Evolutionary conservation across 2,888 invertebrate genomes (phyloP), one percentile per base, ranked within the genome.

Genomic region (Phorcus lineatus): DNA sequence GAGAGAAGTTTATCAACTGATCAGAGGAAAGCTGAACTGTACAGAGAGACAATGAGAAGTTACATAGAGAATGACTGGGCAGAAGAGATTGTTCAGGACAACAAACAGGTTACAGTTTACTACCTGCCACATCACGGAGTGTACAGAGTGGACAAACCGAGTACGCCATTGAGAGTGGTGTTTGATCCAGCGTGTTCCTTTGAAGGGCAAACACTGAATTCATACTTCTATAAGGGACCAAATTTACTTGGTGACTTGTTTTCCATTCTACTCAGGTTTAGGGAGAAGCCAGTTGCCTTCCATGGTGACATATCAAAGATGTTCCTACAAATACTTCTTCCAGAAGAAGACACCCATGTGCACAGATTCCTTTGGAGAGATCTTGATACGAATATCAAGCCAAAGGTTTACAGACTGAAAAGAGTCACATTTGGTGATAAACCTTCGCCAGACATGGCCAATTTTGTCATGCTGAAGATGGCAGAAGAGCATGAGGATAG

Each of bases 111-210:
- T 17, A 78, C 78, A 78, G 53, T 74, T 0, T 54, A 57, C 28
- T 81, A 78, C 28, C 16, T 77, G 53, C 74, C 70, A 4, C 70
- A 77, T 62, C 66, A 81, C 53, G 81, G 62, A 13, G 75, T 81
- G n/a, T 74, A 78, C 40, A 22, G 62, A 9, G 24, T n/a, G 0
- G 78, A 77, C 11, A 81, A 78, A 53, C 19, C 28, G 17, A 78
- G 78, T 28, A 78, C 74, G 28, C 81, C 81, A 11, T 53, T 78
- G 16, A 66, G 81, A 74, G 74, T 81, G 13, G 81, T 81, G 0
- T 81, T 81, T 31, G 78, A 78, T 24, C 81, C 74, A 74, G 36
- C 36, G 4, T 36, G 36, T 36, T 36, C 36, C 36, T 36, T 36
- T 36, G 36, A 36, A 36, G 78, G 76, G 24, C 16, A 40, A 24